These are phyloP conservation scores for Cuniculus paca DNA, from an alignment of 2,797 vertebrate species.

Conservation along the genomic window DNA sequence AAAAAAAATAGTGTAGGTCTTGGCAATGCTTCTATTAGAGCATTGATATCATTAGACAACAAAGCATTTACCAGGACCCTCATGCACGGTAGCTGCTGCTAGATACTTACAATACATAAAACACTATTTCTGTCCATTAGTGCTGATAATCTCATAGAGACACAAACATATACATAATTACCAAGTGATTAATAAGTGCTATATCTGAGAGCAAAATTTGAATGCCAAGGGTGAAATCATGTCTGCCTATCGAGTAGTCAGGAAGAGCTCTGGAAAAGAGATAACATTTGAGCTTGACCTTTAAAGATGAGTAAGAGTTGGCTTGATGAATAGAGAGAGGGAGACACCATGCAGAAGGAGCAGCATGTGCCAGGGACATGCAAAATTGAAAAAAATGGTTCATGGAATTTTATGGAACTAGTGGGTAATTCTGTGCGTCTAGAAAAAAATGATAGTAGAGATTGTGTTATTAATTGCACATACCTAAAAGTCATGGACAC, in stretches of 20 bases:
- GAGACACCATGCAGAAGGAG: neutral
- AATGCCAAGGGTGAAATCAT: neutral
- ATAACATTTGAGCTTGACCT: neutral
- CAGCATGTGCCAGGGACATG: neutral
- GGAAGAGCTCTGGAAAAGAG: slow-evolving; percentile 6
- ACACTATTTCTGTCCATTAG: neutral
- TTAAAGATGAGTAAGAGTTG: neutral
- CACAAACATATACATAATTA: neutral
- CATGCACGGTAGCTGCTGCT: neutral
- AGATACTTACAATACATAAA: neutral
- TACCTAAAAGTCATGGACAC: neutral
- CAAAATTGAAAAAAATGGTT: neutral
- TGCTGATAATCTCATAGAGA: neutral
- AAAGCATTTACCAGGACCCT: neutral
- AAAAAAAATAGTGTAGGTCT: neutral
- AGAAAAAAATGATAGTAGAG: neutral
- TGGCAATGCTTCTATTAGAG: neutral
- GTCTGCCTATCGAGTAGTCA: neutral
- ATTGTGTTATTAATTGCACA: neutral
- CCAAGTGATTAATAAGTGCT: neutral
- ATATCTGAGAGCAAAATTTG: neutral
- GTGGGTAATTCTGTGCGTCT: neutral
- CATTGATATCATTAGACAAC: neutral
- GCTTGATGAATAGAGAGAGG: neutral
- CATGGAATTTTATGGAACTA: neutral